These are phyloP conservation scores for Cavia aperea DNA, from an alignment of 2,113 vertebrate species.

Conservation along the genomic window DNA sequence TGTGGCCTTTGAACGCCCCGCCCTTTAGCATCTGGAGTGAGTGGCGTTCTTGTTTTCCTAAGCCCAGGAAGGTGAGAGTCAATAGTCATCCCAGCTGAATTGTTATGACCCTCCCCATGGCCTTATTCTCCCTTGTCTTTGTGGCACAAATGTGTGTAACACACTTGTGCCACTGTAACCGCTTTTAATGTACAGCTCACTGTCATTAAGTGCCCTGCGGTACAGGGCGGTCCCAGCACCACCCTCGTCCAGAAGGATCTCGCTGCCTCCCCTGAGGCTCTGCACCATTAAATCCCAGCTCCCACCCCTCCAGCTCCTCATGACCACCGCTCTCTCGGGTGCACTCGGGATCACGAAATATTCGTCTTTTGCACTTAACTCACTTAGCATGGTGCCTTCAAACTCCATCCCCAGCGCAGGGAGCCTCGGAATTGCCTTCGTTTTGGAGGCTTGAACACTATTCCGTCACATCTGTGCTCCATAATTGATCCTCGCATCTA, in stretches of 20 bases:
- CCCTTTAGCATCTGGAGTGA: background rate
- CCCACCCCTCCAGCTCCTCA: background rate
- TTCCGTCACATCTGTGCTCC: background rate
- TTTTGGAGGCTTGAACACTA: background rate
- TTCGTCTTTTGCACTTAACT: background rate
- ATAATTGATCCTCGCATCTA: background rate
- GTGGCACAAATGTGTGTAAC: background rate
- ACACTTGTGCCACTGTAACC: background rate
- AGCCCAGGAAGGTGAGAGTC: background rate
- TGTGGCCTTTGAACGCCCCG: background rate
- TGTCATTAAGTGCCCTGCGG: background rate
- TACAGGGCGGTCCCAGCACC: background rate
- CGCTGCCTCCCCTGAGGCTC: background rate
- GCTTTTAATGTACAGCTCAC: background rate
- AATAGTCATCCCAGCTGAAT: background rate
- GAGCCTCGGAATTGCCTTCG: background rate
- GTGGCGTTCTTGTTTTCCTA: background rate
- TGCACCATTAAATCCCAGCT: background rate
- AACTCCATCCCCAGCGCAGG: background rate
- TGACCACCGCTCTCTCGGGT: background rate
- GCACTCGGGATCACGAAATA: background rate
- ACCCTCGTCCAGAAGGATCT: background rate
- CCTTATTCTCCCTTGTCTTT: constrained; percentile 8
- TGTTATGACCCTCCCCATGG: background rate
- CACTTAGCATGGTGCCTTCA: background rate